Conservation (phyloP, 2,113 vertebrate species). For the Agapornis roseicollis region DNA sequence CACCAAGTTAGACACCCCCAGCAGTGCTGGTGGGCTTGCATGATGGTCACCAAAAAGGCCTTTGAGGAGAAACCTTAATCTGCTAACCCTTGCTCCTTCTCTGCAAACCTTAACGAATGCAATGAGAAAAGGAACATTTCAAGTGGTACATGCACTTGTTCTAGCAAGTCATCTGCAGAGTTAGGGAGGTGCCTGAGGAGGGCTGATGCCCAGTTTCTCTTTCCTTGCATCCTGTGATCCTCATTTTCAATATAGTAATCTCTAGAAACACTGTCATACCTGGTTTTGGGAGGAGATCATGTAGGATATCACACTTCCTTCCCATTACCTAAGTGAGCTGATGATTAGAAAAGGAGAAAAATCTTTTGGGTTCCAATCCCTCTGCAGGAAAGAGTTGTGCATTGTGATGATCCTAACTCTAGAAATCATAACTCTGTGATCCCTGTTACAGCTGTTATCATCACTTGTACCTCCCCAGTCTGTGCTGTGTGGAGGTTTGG, state of each 20-base stretch:
- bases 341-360: background rate
- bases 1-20: background rate
- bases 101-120: fast-evolving
- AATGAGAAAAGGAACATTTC: background rate
- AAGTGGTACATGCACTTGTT: background rate
- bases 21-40: background rate
- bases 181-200: background rate
- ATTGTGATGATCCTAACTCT: background rate
- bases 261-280: background rate
- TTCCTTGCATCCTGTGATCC: background rate
- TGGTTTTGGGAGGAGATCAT: fast-evolving
- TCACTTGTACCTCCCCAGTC: background rate
- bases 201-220: background rate
- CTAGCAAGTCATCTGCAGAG: background rate
- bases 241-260: fast-evolving
- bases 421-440: background rate
- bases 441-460: background rate
- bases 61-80: background rate
- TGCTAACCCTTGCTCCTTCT: background rate
- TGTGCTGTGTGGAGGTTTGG: background rate
- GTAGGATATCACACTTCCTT: background rate
- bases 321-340: background rate
- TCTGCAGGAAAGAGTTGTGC: fast-evolving
- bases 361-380: background rate
- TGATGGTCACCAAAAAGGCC: background rate